These are phyloP conservation scores for Alosa sapidissima DNA, from an alignment of 2,797 vertebrate genomes.

Conservation along the genomic window DNA sequence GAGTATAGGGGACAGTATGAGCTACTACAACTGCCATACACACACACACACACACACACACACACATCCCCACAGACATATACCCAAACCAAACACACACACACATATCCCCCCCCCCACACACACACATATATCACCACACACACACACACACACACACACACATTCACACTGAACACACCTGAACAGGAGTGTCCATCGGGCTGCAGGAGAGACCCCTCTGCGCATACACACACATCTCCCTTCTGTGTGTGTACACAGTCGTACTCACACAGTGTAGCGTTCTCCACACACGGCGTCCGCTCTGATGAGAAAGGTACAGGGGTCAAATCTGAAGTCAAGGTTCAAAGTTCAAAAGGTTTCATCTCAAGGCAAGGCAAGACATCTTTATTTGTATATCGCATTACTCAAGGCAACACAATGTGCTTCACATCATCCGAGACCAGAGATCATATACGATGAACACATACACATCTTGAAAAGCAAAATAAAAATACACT, in stretches of 20 bases:
- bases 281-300: conserved; percentile 72
- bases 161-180: conserved; percentile 46
- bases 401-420: too few relatives aligned
- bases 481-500: too few relatives aligned
- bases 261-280: conserved; percentile 75
- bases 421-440: too few relatives aligned
- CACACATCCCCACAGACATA: conserved; percentile 6
- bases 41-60: conserved; percentile 1
- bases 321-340: background rate
- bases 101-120: background rate
- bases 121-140: background rate
- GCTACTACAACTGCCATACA: background rate
- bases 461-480: too few relatives aligned
- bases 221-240: conserved; percentile 83
- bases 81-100: conserved; percentile 27
- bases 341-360: background rate
- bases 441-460: too few relatives aligned
- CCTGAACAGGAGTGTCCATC: conserved; percentile 86
- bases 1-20: background rate
- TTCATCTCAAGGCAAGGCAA: too few relatives aligned
- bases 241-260: conserved; percentile 80
- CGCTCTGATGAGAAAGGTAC: conserved; percentile 70
- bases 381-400: too few relatives aligned
- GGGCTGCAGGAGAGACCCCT: conserved; percentile 78
- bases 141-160: conserved; percentile 1